Percentiles rank a stretch among this genome's conserved stretches.
Evolutionary conservation across 2,797 vertebrate genomes (phyloP).

Genomic region (Gambusia yucatana): DNA sequence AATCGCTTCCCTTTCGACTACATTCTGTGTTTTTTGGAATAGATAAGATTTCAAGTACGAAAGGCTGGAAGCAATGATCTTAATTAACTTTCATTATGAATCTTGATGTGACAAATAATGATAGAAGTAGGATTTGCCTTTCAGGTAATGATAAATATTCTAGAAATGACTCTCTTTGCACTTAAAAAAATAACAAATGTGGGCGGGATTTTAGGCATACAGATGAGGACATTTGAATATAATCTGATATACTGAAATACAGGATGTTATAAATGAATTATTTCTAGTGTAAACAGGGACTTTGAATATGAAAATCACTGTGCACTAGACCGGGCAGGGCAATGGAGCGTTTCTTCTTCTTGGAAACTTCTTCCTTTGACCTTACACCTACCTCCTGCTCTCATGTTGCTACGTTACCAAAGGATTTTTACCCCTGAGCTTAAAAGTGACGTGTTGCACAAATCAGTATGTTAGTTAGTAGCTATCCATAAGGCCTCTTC

Average conservation of each 20-base stretch:
- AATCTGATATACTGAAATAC: slow-evolving; percentile 33
- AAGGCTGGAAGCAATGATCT: neutral
- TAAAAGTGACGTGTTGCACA: slow-evolving; percentile 28
- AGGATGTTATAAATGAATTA: slow-evolving; percentile 30
- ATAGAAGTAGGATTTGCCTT: neutral
- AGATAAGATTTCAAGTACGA: slow-evolving; percentile 4
- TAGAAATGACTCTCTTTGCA: neutral
- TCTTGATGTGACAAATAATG: neutral
- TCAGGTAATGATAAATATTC: neutral
- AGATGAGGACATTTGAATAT: slow-evolving; percentile 36
- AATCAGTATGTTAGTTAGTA: slow-evolving; percentile 13
- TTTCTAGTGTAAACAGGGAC: slow-evolving; percentile 49
- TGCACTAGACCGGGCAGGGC: slow-evolving; percentile 23
- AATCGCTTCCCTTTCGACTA: neutral
- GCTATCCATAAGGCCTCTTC: slow-evolving; percentile 18
- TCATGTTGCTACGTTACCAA: slow-evolving; percentile 42
- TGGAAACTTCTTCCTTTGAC: slow-evolving; percentile 54
- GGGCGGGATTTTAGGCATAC: neutral
- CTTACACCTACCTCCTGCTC: slow-evolving; percentile 36
- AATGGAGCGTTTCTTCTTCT: slow-evolving; percentile 40
- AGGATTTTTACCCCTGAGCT: slow-evolving; percentile 32
- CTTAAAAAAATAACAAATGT: neutral
- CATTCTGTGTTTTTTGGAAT: slow-evolving; percentile 1
- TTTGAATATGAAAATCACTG: slow-evolving; percentile 53
- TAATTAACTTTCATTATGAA: neutral